A percentile compares a stretch with the other conserved stretches of the same genome.
These are phyloP conservation scores for Phorcus lineatus DNA, from an alignment of 2,888 invertebrate genomes.

Conservation along the genomic window DNA sequence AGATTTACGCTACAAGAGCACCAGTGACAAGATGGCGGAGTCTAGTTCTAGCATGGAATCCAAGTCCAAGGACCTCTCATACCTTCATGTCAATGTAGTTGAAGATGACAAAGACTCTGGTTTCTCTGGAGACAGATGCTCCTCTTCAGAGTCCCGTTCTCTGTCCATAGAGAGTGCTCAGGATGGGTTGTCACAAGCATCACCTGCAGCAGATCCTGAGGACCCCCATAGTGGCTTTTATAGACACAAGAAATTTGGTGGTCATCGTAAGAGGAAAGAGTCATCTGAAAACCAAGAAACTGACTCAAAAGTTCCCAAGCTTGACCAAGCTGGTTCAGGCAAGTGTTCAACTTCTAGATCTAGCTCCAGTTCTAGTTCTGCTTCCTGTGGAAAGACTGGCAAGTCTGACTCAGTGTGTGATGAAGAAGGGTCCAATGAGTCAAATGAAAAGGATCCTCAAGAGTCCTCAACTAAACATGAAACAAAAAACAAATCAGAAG, in stretches of 20 bases:
- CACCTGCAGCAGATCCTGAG: constrained; percentile 30
- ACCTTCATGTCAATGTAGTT: background rate
- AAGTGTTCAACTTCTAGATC: background rate
- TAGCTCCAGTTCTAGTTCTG: background rate
- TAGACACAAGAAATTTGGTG: constrained; percentile 65
- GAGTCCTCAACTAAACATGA: constrained; percentile 14
- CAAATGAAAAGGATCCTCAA: background rate
- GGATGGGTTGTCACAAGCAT: constrained; percentile 22
- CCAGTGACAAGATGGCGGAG: background rate
- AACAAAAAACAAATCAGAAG: background rate
- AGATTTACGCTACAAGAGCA: background rate
- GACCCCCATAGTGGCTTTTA: constrained; percentile 48
- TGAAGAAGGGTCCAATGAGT: background rate
- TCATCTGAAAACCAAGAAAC: constrained; percentile 27
- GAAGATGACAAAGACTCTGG: constrained; percentile 35
- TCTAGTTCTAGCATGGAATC: background rate
- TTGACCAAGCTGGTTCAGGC: constrained; percentile 5
- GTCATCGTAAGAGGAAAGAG: constrained; percentile 49
- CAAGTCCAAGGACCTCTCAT: background rate
- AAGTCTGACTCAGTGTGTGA: background rate
- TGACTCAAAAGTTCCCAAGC: constrained; percentile 22
- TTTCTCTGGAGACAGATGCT: constrained; percentile 28
- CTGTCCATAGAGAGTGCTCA: constrained; percentile 27
- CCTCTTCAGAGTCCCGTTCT: constrained; percentile 32
- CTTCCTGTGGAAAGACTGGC: background rate